phyloP scores from a whole-genome alignment of 2,888 invertebrate genomes.

The Cepaea hortensis region DNA sequence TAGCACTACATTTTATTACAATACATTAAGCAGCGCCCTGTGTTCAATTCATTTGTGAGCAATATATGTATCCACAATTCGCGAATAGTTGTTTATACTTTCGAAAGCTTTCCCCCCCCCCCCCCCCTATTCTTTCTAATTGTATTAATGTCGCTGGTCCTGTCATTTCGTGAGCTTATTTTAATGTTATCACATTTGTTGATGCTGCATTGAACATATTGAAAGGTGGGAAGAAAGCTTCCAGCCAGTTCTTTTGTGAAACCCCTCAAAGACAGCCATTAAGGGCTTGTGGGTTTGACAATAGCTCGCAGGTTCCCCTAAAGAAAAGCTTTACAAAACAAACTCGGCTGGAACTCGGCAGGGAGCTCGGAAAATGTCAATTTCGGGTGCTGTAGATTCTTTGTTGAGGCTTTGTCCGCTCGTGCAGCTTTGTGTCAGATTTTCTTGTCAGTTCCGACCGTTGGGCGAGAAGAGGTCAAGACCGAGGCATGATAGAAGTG shows the following conservation, averaged over 20 bases:
- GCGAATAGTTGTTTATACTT: no score
- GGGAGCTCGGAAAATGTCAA: conserved; percentile 37
- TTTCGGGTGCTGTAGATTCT: conserved; percentile 20
- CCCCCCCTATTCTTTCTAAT: no score
- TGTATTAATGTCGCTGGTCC: no score
- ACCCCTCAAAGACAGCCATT: conserved; percentile 22
- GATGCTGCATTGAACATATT: conserved; percentile 31
- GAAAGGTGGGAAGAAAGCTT: conserved; percentile 22
- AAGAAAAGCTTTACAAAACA: conserved; percentile 6
- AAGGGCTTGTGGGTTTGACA: conserved; percentile 43
- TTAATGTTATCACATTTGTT: conserved; percentile 18
- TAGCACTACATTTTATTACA: no score
- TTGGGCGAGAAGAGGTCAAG: background rate
- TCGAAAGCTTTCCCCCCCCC: no score
- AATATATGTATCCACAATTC: no score
- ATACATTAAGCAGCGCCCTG: no score
- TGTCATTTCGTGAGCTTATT: no score
- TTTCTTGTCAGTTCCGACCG: background rate
- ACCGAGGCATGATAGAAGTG: background rate
- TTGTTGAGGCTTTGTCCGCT: conserved; percentile 27
- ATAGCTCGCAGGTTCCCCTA: conserved; percentile 20
- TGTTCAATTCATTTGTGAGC: no score
- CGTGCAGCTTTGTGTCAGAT: conserved; percentile 28
- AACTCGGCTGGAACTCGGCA: background rate
- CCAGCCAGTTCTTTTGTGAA: background rate